Evolutionary conservation across 2,888 invertebrate genomes (phyloP), one percentile per base, ranked within the genome.

Genomic region (Pseudanteris insignis): DNA sequence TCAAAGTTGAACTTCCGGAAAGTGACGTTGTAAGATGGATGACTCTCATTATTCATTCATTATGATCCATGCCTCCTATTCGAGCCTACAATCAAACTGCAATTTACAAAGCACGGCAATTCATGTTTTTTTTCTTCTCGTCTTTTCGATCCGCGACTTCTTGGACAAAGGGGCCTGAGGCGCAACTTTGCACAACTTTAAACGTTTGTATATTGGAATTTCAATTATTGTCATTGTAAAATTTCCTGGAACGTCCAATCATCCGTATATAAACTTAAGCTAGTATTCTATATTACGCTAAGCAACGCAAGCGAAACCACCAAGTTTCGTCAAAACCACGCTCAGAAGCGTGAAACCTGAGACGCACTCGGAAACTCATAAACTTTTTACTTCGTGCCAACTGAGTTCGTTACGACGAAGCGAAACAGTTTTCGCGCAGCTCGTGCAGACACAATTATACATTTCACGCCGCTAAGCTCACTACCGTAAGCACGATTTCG

Each of bases 11-110:
- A 51, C 51, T 62, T 51, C 55, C 51, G 41, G 50, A 62, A 46
- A 46, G 55, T 51, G 61, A 55, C 40, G 46, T 28, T 25, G 40
- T 24, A 50, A 62, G 55, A 55, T 55, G 41, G 44, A 55, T 41
- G 57, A 51, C 41, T 51, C 57, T 62, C 51, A 53, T 62, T 57
- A 62, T 51, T 57, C 51, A 51, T 57, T 57, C 57, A 62, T 62
- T 57, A 62, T 51, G 46, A 50, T 37, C 37, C 30, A 46, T 37
- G 46, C 50, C 40, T 50, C 54, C 50, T 18, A 18, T 61, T 44
- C 2, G 1, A 15, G 32, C 10, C 26, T 54, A 51, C 55, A 55
- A 55, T 61, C 55, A 51, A 46, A 44, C 7, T 32, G 60, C 43
- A 43, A 60, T 60, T 60, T 54, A 38, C 47, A 21, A 43, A 48